These are phyloP conservation scores for Geococcyx californianus DNA, from an alignment of 2,113 vertebrate species.

Conservation along the genomic window DNA sequence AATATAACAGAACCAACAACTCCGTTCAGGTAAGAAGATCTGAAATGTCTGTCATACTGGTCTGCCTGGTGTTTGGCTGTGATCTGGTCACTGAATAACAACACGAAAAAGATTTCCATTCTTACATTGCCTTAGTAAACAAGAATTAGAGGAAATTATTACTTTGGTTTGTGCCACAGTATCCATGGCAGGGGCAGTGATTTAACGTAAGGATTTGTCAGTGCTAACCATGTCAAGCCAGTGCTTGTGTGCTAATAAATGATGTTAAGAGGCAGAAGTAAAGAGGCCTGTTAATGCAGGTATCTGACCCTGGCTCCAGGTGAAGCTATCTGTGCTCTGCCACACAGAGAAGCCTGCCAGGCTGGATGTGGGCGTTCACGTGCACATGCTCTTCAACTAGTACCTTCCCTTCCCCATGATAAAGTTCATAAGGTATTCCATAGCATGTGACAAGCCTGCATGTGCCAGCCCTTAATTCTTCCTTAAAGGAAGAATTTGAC, in stretches of 20 bases:
- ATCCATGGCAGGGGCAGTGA: not conserved
- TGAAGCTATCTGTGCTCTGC: not conserved
- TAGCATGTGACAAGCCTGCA: fast-evolving
- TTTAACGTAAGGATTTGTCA: not conserved
- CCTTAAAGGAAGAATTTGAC: not conserved
- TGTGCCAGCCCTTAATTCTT: not conserved
- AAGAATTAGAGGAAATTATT: not conserved
- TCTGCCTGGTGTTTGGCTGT: not conserved
- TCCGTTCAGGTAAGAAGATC: not conserved
- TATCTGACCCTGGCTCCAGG: fast-evolving
- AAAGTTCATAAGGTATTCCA: not conserved
- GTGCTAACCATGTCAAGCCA: not conserved
- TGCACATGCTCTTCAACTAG: not conserved
- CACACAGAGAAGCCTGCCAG: not conserved
- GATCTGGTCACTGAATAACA: not conserved
- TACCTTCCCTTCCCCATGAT: not conserved
- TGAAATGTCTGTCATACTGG: not conserved
- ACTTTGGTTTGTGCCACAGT: not conserved
- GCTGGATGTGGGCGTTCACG: not conserved
- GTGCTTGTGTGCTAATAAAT: not conserved
- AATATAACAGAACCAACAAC: not conserved
- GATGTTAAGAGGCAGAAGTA: not conserved
- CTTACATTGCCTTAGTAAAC: not conserved
- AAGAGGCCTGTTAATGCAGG: not conserved
- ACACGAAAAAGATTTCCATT: not conserved